These are phyloP conservation scores for Onychostruthus taczanowskii DNA, from an alignment of 2,113 vertebrate species.

Conservation along the genomic window DNA sequence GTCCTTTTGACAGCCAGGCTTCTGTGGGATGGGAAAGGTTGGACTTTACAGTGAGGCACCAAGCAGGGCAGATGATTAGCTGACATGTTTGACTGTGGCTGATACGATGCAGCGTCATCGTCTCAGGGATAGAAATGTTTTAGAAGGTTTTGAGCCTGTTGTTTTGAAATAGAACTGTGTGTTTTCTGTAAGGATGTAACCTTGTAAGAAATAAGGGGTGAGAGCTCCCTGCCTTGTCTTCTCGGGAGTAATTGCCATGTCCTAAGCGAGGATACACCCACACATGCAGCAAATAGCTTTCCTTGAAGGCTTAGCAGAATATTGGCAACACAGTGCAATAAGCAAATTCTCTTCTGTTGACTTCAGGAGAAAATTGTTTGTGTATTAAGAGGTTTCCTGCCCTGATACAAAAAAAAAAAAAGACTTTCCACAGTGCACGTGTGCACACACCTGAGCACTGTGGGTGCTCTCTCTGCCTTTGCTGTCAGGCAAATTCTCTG, in stretches of 20 bases:
- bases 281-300: neutral
- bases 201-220: neutral
- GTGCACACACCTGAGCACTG: rapidly evolving
- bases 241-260: neutral
- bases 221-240: neutral
- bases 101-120: neutral
- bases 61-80: neutral
- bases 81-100: neutral
- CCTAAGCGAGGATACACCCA: neutral
- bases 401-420: neutral
- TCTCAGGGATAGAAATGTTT: neutral
- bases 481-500: neutral
- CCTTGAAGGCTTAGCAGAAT: neutral
- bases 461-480: neutral
- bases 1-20: neutral
- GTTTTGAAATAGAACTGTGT: neutral
- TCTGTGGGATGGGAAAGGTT: neutral
- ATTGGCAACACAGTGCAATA: neutral
- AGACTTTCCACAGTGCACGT: rapidly evolving
- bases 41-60: neutral
- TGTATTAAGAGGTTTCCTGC: neutral
- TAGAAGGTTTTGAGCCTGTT: neutral
- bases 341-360: neutral
- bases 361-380: neutral
- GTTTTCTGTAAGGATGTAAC: neutral